A percentile compares a stretch with the other conserved stretches of the same genome.
These are phyloP conservation scores for Beris morrisii DNA, from an alignment of 2,888 invertebrate species.

Conservation along the genomic window DNA sequence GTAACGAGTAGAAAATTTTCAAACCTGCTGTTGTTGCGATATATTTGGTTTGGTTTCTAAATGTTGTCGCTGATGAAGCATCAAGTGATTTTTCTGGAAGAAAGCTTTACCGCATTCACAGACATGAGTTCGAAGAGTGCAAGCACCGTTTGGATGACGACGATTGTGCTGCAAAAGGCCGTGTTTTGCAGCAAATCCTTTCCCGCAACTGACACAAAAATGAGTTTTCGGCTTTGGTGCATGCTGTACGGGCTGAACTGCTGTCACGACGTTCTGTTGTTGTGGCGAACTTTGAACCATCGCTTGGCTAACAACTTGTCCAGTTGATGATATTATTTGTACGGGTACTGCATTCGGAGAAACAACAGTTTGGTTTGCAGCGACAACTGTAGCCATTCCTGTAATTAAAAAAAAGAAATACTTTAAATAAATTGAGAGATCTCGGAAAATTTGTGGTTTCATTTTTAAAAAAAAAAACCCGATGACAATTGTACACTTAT, in stretches of 20 bases:
- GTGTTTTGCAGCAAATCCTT: slow-evolving; percentile 81
- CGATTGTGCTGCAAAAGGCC: slow-evolving; percentile 79
- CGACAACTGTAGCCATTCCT: slow-evolving; percentile 48
- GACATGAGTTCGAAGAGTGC: slow-evolving; percentile 76
- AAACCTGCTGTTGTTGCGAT: slow-evolving; percentile 51
- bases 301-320: slow-evolving; percentile 56
- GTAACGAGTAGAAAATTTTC: neutral
- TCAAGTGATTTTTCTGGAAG: slow-evolving; percentile 82
- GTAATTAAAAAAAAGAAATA: neutral
- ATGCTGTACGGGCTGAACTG: slow-evolving; percentile 37
- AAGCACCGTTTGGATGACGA: slow-evolving; percentile 77
- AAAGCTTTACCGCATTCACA: slow-evolving; percentile 84
- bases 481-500: too few relatives aligned
- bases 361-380: slow-evolving; percentile 54
- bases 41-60: slow-evolving; percentile 56
- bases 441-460: too few relatives aligned
- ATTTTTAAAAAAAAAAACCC: too few relatives aligned
- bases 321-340: slow-evolving; percentile 57
- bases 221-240: slow-evolving; percentile 69
- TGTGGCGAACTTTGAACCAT: slow-evolving; percentile 54
- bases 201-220: slow-evolving; percentile 77
- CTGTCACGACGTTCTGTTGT: slow-evolving; percentile 41
- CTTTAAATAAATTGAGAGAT: too few relatives aligned
- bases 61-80: slow-evolving; percentile 80
- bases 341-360: slow-evolving; percentile 56